These are phyloP conservation scores for Caenorhabditis plicata DNA, from an alignment of 2,888 invertebrate genomes.

Conservation along the genomic window DNA sequence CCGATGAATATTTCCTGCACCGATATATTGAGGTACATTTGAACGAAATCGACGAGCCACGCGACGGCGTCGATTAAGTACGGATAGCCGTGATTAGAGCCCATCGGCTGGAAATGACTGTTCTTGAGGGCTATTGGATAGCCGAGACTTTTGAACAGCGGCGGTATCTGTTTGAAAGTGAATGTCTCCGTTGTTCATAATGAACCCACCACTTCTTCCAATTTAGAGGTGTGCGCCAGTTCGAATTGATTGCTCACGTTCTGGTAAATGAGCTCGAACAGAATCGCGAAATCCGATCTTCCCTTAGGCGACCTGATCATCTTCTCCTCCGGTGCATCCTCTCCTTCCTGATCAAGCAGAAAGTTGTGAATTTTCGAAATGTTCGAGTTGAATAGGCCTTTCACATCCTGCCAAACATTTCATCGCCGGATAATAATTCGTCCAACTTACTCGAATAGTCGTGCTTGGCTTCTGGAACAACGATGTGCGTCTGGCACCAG, in stretches of 20 bases:
- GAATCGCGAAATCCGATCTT: slow-evolving; percentile 2
- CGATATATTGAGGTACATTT: slow-evolving; percentile 1
- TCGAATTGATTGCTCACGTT: no score
- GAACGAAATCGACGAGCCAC: slow-evolving; percentile 17
- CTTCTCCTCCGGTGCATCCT: slow-evolving; percentile 8
- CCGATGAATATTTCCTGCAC: slow-evolving; percentile 13
- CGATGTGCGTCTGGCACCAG: no score
- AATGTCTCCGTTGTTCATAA: neutral
- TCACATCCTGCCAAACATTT: slow-evolving; percentile 7
- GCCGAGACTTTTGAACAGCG: slow-evolving; percentile 12
- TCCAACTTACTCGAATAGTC: no score
- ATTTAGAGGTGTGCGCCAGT: no score
- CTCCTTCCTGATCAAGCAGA: slow-evolving; percentile 6
- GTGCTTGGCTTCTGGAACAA: no score
- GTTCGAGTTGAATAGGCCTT: neutral
- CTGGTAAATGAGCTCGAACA: slow-evolving; percentile 15
- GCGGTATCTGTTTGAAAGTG: neutral
- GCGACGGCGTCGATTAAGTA: slow-evolving; percentile 17
- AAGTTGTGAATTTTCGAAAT: slow-evolving; percentile 13
- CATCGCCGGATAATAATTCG: no score
- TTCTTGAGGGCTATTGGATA: slow-evolving; percentile 11
- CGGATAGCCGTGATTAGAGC: slow-evolving; percentile 13
- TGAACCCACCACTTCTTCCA: slow-evolving; percentile 10
- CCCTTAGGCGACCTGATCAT: slow-evolving; percentile 7
- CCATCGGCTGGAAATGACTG: slow-evolving; percentile 20